Base-by-base conservation (phyloP, 2,888 invertebrate species). In the Lordiphosa andalusiaca region DNA sequence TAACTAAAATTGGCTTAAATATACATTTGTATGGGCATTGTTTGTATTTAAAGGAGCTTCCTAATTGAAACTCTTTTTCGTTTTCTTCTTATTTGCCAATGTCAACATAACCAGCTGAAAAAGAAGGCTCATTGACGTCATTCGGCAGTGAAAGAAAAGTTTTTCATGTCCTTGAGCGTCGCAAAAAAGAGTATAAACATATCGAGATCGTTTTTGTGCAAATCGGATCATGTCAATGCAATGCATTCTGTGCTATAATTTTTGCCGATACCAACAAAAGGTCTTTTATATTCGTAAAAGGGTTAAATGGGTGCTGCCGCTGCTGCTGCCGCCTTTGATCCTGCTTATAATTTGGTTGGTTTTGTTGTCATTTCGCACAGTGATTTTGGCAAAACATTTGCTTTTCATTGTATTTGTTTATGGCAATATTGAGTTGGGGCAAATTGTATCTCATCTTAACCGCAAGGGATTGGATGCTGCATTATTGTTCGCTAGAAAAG, bases 151-250 rank as follows among this genome's bases (percentile, higher is more conserved):
- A 49, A 48, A 38, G 23, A 46, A 63, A 53, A 61, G 44, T 53
- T 47, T 36, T 6, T 30, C 13, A 38, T 53, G 19, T 33, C 53
- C 38, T 25, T 46, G 39, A 39, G 23, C 39, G 9, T 12, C 35
- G n/a, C 16, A 23, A 13, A 30, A 30, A 33, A n/a, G 40, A 41
- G 52, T 47, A 41, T 33, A 37, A 39, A 48, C n/a, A 48, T 19
- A n/a, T 41, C 44, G 46, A 37, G 66, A 56, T 62, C 56, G 46
- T 63, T 30, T 30, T 9, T 3, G 9, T 16, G 50, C 62, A 80
- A 78, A 81, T 81, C 85, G 81, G 85, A 81, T 81, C 76, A 83
- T 61, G 73, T 63, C 73, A 71, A 73, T 66, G 65, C 66, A 78
- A 64, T 47, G 23, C 59, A 67, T 44, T 44, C 42, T 30, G 57